These are phyloP conservation scores for Drosophila cognata DNA, from an alignment of 2,888 invertebrate genomes.

Conservation along the genomic window DNA sequence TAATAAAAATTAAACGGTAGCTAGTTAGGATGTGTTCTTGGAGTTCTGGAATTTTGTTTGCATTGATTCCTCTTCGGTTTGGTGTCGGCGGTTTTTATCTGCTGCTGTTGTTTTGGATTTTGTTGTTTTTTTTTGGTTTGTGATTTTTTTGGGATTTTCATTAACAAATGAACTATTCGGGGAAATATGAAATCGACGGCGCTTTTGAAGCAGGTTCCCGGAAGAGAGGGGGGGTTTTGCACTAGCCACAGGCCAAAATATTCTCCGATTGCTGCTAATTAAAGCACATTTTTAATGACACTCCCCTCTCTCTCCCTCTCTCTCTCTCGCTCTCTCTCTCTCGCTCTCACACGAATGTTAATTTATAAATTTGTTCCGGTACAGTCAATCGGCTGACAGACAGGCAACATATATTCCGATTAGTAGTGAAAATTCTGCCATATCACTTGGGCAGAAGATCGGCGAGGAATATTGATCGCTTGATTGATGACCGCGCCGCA, in stretches of 20 bases:
- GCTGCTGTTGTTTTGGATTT: neutral
- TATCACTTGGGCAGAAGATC: slow-evolving; percentile 28
- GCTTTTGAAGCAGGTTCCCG: slow-evolving; percentile 66
- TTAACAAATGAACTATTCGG: slow-evolving; percentile 67
- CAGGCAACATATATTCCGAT: slow-evolving; percentile 6
- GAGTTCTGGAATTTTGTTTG: slow-evolving; percentile 64
- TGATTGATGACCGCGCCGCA: slow-evolving; percentile 59
- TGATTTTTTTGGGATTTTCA: slow-evolving; percentile 53
- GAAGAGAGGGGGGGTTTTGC: slow-evolving; percentile 45
- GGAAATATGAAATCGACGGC: slow-evolving; percentile 62
- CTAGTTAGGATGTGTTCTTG: slow-evolving; percentile 74
- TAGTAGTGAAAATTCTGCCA: slow-evolving; percentile 37
- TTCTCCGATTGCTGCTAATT: slow-evolving; percentile 57
- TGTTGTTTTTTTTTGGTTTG: neutral
- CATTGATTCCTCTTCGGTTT: slow-evolving; percentile 53
- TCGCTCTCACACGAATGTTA: slow-evolving; percentile 26
- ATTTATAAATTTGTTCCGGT: slow-evolving; percentile 66
- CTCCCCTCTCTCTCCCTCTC: neutral
- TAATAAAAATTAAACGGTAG: slow-evolving; percentile 81
- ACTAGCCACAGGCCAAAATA: slow-evolving; percentile 19
- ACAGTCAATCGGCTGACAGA: slow-evolving; percentile 23
- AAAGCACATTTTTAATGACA: slow-evolving; percentile 48
- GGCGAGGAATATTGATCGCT: slow-evolving; percentile 21
- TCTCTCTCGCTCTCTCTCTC: neutral
- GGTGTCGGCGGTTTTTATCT: slow-evolving; percentile 46